Evolutionary conservation across 1,140 invertebrate species (phyloP).

Genomic region (Temnothorax longispinosus): DNA sequence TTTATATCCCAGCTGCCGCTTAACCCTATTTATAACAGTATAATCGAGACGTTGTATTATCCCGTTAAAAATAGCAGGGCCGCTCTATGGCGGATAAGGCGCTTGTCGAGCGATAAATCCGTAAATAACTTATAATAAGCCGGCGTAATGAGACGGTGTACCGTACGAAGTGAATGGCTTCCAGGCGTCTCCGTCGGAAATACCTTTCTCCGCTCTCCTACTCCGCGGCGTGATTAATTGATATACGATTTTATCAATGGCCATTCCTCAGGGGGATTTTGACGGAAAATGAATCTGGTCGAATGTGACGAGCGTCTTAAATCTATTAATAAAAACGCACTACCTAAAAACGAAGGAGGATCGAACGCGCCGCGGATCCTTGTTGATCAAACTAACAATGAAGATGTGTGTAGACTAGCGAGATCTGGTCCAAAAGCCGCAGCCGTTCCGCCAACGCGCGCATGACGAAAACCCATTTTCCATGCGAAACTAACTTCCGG

Average conservation of each 20-base stretch:
- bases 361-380: too few species aligned
- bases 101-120: conserved; percentile 46
- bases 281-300: not conserved
- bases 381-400: not conserved
- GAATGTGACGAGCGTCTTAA: not conserved
- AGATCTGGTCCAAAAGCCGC: not conserved
- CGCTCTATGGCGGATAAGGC: conserved; percentile 23
- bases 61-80: conserved; percentile 48
- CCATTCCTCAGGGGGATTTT: not conserved
- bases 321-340: conserved; percentile 12
- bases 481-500: not conserved
- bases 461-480: conserved; percentile 12
- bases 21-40: conserved; percentile 47
- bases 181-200: not conserved
- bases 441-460: not conserved
- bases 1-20: not conserved
- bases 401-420: not conserved
- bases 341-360: not conserved
- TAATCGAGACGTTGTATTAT: conserved; percentile 44
- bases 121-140: conserved; percentile 38
- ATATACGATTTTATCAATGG: not conserved
- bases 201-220: not conserved
- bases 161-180: conserved; percentile 11
- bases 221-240: not conserved
- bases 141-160: not conserved